Evolutionary conservation across 53 echinoderm and acorn worm species (phyloP).

Genomic region (Echinometra lucunter): DNA sequence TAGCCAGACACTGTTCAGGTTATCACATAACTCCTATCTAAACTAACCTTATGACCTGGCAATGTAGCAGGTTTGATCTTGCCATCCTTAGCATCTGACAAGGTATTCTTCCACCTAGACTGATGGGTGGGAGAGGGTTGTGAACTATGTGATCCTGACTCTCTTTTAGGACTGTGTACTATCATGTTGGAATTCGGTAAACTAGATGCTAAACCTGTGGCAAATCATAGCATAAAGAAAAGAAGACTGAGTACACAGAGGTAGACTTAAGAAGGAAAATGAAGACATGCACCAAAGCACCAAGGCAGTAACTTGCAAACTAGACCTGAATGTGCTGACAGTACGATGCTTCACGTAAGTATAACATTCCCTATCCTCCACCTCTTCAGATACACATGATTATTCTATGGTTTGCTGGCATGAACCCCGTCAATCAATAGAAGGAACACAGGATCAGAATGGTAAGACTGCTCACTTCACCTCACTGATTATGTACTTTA

Average conservation of each 20-base stretch:
- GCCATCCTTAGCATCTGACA: slow-evolving; percentile 72
- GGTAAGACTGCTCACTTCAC: too few species aligned
- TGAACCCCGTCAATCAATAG: too few species aligned
- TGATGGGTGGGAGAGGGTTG: slow-evolving; percentile 91
- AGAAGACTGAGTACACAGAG: neutral
- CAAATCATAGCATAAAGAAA: neutral
- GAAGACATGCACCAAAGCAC: neutral
- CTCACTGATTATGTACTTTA: too few species aligned
- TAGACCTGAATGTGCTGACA: neutral
- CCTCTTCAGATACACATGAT: neutral
- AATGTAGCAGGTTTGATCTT: slow-evolving; percentile 67
- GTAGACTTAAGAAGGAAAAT: neutral
- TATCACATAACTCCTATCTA: neutral
- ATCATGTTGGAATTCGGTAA: slow-evolving; percentile 92
- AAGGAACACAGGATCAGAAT: too few species aligned
- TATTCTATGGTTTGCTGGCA: too few species aligned
- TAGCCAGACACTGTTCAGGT: too few species aligned
- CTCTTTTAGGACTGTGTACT: slow-evolving; percentile 89
- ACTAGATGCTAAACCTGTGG: slow-evolving; percentile 81
- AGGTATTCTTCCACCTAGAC: slow-evolving; percentile 70
- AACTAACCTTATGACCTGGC: neutral
- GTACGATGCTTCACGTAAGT: neutral
- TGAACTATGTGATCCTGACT: slow-evolving; percentile 70
- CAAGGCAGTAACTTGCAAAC: neutral
- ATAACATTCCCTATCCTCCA: neutral